These are phyloP conservation scores for Pentamera pediparva DNA, from an alignment of 53 echinoderm and acorn worm species.

Conservation along the genomic window DNA sequence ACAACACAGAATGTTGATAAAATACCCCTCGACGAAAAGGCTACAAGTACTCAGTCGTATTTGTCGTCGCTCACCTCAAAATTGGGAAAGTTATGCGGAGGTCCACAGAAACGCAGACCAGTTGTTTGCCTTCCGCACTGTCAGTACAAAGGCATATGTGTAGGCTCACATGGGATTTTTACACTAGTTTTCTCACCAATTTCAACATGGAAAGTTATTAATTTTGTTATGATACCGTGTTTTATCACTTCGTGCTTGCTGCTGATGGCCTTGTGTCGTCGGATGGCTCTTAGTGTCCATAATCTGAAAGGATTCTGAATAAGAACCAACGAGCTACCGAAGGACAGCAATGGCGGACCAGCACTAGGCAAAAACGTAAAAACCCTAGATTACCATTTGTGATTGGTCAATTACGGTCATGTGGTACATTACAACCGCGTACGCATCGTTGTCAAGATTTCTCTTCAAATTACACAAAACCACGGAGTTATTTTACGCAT, in stretches of 20 bases:
- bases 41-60: not conserved
- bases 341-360: slow-evolving; percentile 99
- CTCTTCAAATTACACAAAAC: not conserved
- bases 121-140: slow-evolving; percentile 24
- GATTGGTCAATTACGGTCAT: slow-evolving; percentile 34
- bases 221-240: slow-evolving; percentile 85
- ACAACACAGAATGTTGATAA: too few relatives aligned
- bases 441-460: slow-evolving; percentile 14
- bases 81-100: not conserved
- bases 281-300: slow-evolving; percentile 99
- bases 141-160: slow-evolving; percentile 29
- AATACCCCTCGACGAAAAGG: not conserved
- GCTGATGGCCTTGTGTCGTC: slow-evolving; percentile 99
- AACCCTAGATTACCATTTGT: slow-evolving; percentile 1
- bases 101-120: not conserved
- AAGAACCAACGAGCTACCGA: slow-evolving; percentile 96
- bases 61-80: not conserved
- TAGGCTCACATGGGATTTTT: slow-evolving; percentile 44
- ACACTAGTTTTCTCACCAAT: slow-evolving; percentile 35
- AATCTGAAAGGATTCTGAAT: slow-evolving; percentile 83
- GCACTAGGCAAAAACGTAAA: slow-evolving; percentile 48
- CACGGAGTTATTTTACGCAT: not conserved
- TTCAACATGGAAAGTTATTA: slow-evolving; percentile 47
- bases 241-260: slow-evolving; percentile 83
- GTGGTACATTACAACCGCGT: slow-evolving; percentile 27